Conservation (phyloP, 92 coral and sea anemone species). For the Epizoanthus ramosus region DNA sequence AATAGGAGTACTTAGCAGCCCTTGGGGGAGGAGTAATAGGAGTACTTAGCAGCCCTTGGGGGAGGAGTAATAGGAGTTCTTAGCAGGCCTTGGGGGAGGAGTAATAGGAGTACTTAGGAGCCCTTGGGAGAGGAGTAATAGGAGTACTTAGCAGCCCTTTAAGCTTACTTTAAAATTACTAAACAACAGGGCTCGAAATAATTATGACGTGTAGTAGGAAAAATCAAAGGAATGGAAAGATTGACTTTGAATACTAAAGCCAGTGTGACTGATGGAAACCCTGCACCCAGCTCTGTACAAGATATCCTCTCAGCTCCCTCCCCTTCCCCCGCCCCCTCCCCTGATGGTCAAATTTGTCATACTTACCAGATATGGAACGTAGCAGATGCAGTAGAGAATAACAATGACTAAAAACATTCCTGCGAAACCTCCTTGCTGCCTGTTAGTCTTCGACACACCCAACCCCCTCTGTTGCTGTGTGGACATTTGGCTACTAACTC, state of each 20-base stretch:
- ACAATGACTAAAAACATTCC: constrained; percentile 78
- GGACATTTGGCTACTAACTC: constrained; percentile 54
- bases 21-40: too few relatives aligned
- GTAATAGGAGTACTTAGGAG: too few relatives aligned
- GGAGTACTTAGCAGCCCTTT: too few relatives aligned
- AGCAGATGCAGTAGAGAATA: constrained; percentile 75
- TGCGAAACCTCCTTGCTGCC: constrained; percentile 80
- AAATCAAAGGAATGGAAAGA: background rate
- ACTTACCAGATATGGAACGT: constrained; percentile 92
- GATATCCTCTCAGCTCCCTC: background rate
- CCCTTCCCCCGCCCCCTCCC: too few relatives aligned
- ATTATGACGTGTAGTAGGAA: background rate
- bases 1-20: too few relatives aligned
- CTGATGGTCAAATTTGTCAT: background rate
- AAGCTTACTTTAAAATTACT: too few relatives aligned
- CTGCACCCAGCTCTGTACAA: background rate
- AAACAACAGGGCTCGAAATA: background rate
- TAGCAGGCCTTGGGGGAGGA: too few relatives aligned
- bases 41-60: too few relatives aligned
- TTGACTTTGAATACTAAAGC: background rate
- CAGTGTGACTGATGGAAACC: too few relatives aligned
- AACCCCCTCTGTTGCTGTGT: constrained; percentile 69
- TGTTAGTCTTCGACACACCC: constrained; percentile 54
- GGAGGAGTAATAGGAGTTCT: too few relatives aligned
- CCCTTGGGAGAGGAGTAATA: too few relatives aligned